These are phyloP conservation scores for Chelon auratus DNA, from an alignment of 2,797 vertebrate genomes.

Conservation along the genomic window DNA sequence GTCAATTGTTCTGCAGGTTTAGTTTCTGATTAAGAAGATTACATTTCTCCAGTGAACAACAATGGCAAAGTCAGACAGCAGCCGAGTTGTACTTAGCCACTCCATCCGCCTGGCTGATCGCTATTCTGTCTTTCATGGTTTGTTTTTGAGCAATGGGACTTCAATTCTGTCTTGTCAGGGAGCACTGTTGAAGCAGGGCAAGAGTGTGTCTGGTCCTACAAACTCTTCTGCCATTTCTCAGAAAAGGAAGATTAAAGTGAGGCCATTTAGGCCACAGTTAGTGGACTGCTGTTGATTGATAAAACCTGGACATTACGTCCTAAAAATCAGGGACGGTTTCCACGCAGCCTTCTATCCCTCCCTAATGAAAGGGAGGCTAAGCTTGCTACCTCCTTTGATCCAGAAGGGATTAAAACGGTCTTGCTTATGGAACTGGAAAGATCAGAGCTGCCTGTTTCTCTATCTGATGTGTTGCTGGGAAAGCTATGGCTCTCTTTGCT, in stretches of 20 bases:
- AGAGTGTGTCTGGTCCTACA: conserved; percentile 47
- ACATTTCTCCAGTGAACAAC: conserved; percentile 74
- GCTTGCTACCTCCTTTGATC: conserved; percentile 83
- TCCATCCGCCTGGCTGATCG: conserved; percentile 71
- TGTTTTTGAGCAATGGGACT: conserved; percentile 70
- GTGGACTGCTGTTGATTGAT: conserved; percentile 80
- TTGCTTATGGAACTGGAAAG: conserved; percentile 78
- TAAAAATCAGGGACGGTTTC: conserved; percentile 64
- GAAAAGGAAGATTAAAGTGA: conserved; percentile 77
- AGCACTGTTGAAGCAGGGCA: conserved; percentile 66
- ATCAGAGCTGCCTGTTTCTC: conserved; percentile 64
- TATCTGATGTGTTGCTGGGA: conserved; percentile 50
- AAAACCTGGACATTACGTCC: conserved; percentile 73
- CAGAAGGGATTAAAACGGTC: conserved; percentile 81
- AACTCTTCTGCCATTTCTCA: conserved; percentile 57
- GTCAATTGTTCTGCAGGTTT: conserved; percentile 84
- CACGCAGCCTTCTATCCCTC: conserved; percentile 55
- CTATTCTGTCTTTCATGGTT: conserved; percentile 70
- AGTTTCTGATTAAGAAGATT: conserved; percentile 81
- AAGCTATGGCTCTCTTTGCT: conserved; percentile 31
- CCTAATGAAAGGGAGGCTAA: conserved; percentile 82
- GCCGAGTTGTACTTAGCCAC: conserved; percentile 70
- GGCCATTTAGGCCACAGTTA: conserved; percentile 68
- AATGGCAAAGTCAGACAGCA: conserved; percentile 72
- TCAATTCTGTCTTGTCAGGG: conserved; percentile 67